Evolutionary conservation across 2,113 vertebrate genomes (phyloP), one percentile per base, ranked within the genome.

Genomic region (Cryptoleucopteryx plumbea): DNA sequence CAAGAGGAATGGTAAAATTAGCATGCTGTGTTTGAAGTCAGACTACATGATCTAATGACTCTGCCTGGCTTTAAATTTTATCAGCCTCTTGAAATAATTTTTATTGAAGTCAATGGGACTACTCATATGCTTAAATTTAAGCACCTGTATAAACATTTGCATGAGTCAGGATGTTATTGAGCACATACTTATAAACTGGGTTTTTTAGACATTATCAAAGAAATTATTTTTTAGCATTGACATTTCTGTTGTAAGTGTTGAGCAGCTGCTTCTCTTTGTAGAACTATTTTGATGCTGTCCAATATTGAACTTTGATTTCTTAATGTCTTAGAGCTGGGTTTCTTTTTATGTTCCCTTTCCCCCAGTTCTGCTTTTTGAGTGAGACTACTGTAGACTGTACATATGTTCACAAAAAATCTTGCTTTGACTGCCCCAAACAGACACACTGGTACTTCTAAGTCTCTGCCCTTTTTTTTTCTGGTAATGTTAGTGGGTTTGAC

Each of bases 101-200:
- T 81, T 23, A 63, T 90, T 78, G 47, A 95, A 92, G 74, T 92
- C 86, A 96, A 79, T 89, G 45, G 61, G 34, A 82, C 73, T 79
- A 79, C 77, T 83, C 91, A 89, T 71, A 71, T 61, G 52, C 83
- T 89, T 87, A 79, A 89, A 79, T 91, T 79, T 82, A 93, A 85
- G 77, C 96, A 97, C 94, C 96, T 94, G 93, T 89, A 82, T 61
- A 94, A 97, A 96, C 70, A 93, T 86, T 89, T 89, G 56, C 58
- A 72, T 0, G 0, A 94, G 32, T 82, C 65, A 82, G 81, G 86
- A 96, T 86, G 73, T 96, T 96, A 87, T 92, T 94, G 88, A 85
- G 70, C 86, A 87, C 93, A 79, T 40, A 92, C 72, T 90, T 87
- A 88, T 65, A 92, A 92, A 47, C 13, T 32, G 40, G 22, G 32